Conservation (phyloP, 1,140 invertebrate genomes). For the Drosophila gunungcola region DNA sequence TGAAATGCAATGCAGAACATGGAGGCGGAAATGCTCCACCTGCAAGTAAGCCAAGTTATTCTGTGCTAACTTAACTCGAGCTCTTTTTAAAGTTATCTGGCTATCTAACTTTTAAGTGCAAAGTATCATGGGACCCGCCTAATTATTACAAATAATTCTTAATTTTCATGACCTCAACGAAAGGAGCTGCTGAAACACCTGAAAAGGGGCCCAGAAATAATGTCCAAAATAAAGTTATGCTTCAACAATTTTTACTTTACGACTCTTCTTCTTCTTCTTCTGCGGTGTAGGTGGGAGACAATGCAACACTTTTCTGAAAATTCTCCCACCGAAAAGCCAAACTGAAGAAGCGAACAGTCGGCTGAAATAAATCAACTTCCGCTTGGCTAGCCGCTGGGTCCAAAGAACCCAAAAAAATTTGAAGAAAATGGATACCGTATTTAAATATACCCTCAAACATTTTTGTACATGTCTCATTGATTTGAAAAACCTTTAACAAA, state of each 20-base stretch:
- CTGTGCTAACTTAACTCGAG: conserved; percentile 2
- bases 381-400: conserved; percentile 52
- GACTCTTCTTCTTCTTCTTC: conserved; percentile 2
- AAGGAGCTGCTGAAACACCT: conserved; percentile 13
- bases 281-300: conserved; percentile 65
- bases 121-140: conserved; percentile 23
- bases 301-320: conserved; percentile 73
- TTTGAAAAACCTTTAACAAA: no score
- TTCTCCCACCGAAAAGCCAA: conserved; percentile 62
- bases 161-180: conserved; percentile 62
- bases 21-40: neutral
- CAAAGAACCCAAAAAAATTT: conserved; percentile 28
- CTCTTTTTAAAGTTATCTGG: neutral
- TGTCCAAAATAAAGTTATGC: conserved; percentile 63
- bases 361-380: conserved; percentile 78
- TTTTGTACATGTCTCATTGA: no score
- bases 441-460: neutral
- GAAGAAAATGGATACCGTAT: neutral
- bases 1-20: conserved; percentile 56
- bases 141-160: conserved; percentile 80
- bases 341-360: conserved; percentile 12
- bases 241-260: conserved; percentile 69
- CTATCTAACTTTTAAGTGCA: neutral
- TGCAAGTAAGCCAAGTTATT: conserved; percentile 19
- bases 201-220: conserved; percentile 22